These are phyloP conservation scores for Falco columbarius DNA, from an alignment of 2,797 vertebrate species.

Conservation along the genomic window DNA sequence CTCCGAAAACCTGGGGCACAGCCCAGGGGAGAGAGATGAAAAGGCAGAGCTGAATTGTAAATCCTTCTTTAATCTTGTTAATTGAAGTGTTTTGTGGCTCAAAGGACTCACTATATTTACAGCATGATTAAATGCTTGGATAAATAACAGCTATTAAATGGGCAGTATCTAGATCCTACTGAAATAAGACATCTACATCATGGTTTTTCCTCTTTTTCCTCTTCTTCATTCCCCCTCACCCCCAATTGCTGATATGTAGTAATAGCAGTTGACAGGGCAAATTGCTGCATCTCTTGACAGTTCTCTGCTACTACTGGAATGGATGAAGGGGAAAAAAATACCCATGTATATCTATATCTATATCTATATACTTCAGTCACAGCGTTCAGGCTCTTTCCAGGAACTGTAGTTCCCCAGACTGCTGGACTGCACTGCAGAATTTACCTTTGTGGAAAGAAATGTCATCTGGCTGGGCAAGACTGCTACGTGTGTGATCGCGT, in stretches of 20 bases:
- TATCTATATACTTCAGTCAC: not conserved
- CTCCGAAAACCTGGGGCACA: not conserved
- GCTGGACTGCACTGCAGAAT: not conserved
- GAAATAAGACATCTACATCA: not conserved
- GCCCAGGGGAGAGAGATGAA: not conserved
- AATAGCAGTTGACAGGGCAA: not conserved
- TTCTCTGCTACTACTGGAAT: not conserved
- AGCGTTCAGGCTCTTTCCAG: not conserved
- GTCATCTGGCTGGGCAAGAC: not conserved
- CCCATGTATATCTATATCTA: not conserved
- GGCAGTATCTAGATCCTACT: not conserved
- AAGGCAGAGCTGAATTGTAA: not conserved
- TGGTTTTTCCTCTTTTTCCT: not conserved
- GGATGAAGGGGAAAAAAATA: not conserved
- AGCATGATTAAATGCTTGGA: constrained; percentile 38
- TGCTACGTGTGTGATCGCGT: not conserved
- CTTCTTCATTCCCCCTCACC: not conserved
- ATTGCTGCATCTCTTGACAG: not conserved
- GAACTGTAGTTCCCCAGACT: not conserved
- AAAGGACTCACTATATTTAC: constrained; percentile 21
- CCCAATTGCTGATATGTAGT: not conserved
- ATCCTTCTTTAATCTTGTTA: constrained; percentile 28
- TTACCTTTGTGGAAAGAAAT: constrained; percentile 18
- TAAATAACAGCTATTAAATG: constrained; percentile 60
- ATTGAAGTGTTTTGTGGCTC: not conserved